These are phyloP conservation scores for Thera britannica DNA, from an alignment of 2,888 invertebrate genomes.

Conservation along the genomic window DNA sequence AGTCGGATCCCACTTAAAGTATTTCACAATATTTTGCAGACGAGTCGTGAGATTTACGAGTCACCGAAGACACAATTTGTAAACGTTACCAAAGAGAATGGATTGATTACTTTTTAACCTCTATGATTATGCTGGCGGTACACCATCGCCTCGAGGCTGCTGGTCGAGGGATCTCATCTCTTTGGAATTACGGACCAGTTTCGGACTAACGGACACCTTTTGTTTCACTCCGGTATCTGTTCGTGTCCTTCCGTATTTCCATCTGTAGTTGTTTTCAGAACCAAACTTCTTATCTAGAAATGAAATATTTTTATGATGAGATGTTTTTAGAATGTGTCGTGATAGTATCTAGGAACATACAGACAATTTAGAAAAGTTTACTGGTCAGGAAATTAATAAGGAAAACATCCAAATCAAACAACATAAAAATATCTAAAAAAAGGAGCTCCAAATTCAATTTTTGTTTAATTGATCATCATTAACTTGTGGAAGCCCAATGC, in stretches of 20 bases:
- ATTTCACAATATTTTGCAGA: constrained; percentile 70
- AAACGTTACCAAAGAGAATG: constrained; percentile 78
- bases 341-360: too few relatives aligned
- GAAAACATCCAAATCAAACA: too few relatives aligned
- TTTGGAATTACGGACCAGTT: background rate
- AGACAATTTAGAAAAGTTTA: too few relatives aligned
- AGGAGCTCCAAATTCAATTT: too few relatives aligned
- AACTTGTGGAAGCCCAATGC: too few relatives aligned
- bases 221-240: background rate
- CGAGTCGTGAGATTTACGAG: constrained; percentile 75
- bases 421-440: too few relatives aligned
- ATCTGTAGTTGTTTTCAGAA: background rate
- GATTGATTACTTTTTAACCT: constrained; percentile 84
- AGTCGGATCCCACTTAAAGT: constrained; percentile 55
- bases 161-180: constrained; percentile 54
- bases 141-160: constrained; percentile 67
- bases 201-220: background rate
- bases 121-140: constrained; percentile 72
- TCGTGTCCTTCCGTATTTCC: background rate
- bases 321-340: too few relatives aligned
- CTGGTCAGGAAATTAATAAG: too few relatives aligned
- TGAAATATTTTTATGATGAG: too few relatives aligned
- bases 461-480: too few relatives aligned
- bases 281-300: background rate
- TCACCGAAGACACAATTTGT: constrained; percentile 79